phyloP scores from a whole-genome alignment of 2,797 vertebrate genomes.

The Siniperca scherzeri region DNA sequence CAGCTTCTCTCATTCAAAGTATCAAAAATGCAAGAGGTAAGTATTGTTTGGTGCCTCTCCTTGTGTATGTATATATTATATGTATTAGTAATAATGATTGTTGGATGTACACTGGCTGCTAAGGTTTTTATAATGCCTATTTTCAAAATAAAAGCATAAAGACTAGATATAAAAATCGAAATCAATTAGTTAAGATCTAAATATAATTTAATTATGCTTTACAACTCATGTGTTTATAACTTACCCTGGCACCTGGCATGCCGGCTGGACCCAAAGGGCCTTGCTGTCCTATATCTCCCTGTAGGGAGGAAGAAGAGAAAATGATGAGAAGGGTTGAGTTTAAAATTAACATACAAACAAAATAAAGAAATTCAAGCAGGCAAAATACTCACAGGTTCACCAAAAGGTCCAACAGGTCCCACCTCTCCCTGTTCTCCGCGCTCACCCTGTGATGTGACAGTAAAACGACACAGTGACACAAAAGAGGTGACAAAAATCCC shows the following conservation, averaged over 20 bases:
- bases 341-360: neutral
- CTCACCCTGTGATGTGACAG: conserved; percentile 87
- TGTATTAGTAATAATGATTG: neutral
- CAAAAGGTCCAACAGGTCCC: conserved; percentile 91
- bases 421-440: conserved; percentile 92
- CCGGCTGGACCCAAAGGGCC: conserved; percentile 91
- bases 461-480: conserved; percentile 32
- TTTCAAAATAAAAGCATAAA: conserved; percentile 15
- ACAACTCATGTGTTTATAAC: conserved; percentile 50
- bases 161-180: neutral
- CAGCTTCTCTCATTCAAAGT: conserved; percentile 24
- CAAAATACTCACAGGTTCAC: conserved; percentile 89
- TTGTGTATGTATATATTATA: neutral
- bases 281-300: conserved; percentile 91
- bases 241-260: conserved; percentile 92
- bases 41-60: neutral
- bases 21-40: neutral
- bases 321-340: conserved; percentile 30
- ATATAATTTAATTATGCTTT: neutral
- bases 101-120: neutral
- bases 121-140: neutral
- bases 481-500: conserved; percentile 32
- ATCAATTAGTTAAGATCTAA: neutral
- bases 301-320: conserved; percentile 14
- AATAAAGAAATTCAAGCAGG: neutral